These are phyloP conservation scores for Muraenolepis orangiensis DNA, from an alignment of 2,797 vertebrate genomes.

Conservation along the genomic window DNA sequence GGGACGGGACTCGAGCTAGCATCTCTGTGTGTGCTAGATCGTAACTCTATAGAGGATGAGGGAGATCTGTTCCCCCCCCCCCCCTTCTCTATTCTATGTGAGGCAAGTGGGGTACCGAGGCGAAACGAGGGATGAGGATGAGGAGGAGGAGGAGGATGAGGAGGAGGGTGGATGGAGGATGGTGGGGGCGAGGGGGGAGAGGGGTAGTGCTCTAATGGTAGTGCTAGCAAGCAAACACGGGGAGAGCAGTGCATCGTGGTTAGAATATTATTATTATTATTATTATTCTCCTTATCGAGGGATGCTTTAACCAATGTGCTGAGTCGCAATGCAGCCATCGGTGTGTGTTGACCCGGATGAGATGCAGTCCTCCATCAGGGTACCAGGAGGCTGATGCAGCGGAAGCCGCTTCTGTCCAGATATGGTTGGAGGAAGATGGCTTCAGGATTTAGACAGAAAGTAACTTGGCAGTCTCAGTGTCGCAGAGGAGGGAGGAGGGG, in stretches of 20 bases:
- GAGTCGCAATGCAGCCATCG: not conserved
- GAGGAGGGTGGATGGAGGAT: slow-evolving; percentile 13
- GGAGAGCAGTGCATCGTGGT: not conserved
- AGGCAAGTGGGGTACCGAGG: slow-evolving; percentile 38
- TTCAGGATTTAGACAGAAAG: slow-evolving; percentile 8
- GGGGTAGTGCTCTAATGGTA: not conserved
- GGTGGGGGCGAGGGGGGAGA: no score
- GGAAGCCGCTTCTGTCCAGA: not conserved
- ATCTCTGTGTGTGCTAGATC: slow-evolving; percentile 58
- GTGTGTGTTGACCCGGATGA: not conserved
- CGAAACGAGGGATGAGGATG: slow-evolving; percentile 23
- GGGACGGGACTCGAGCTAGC: slow-evolving; percentile 44
- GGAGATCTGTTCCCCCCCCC: slow-evolving; percentile 20
- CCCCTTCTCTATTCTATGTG: slow-evolving; percentile 61
- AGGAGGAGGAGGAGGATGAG: slow-evolving; percentile 11
- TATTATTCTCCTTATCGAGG: not conserved
- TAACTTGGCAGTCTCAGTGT: slow-evolving; percentile 4
- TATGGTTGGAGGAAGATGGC: slow-evolving; percentile 30
- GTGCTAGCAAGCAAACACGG: not conserved
- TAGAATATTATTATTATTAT: not conserved
- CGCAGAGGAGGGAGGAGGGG: slow-evolving; percentile 5
- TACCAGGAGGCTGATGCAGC: not conserved
- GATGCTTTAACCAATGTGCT: not conserved
- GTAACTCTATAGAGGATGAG: slow-evolving; percentile 30
- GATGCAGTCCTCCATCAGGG: not conserved